Base-by-base conservation (phyloP, 2,888 invertebrate genomes). In the Cataglyphis livida region DNA sequence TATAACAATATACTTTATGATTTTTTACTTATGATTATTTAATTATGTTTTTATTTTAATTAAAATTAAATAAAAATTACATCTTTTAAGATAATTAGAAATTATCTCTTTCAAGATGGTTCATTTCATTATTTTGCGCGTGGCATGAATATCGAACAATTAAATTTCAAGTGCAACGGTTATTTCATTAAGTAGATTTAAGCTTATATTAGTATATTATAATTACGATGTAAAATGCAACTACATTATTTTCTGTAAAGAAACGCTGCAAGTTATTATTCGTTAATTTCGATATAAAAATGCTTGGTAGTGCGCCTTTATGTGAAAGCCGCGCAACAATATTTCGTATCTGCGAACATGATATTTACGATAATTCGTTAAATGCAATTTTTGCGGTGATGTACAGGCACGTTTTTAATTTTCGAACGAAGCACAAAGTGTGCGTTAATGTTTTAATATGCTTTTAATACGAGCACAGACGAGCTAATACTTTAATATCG, bases 371-470 rank as follows among this genome's bases (percentile, higher is more conserved):
- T 41, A 68, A 65, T 32, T 57, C 6, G 32, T 70, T 79, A 35
- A 35, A 61, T 70, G 70, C 35, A 59, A 70, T 79, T 79, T 70
- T 12, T 68, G 41, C 28, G 32, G 54, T 35, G 15, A 15, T 54
- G 10, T 15, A 41, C n/a, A 76, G n/a, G 48, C 25, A 70, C 25
- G 32, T 35, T 21, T 70, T 79, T 44, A 68, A 61, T 70, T 79
- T 76, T 35, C 32, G 21, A n/a, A 32, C 15, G 6, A 32, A 21
- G 21, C 57, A 41, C 57, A 68, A 76, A 78, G 78, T 68, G 41
- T 41, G 28, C 73, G n/a, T 66, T 76, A 76, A 76, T 76, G 28
- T 65, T 66, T 76, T 76, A 76, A 79, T 61, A 35, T 44, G 59
- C 25, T 35, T 28, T 21, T 68, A 61, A 70, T 57, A 59, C 32